Evolutionary conservation across 2,888 invertebrate genomes (phyloP), one percentile per base, ranked within the genome.

Genomic region (Bellardia bayeri): DNA sequence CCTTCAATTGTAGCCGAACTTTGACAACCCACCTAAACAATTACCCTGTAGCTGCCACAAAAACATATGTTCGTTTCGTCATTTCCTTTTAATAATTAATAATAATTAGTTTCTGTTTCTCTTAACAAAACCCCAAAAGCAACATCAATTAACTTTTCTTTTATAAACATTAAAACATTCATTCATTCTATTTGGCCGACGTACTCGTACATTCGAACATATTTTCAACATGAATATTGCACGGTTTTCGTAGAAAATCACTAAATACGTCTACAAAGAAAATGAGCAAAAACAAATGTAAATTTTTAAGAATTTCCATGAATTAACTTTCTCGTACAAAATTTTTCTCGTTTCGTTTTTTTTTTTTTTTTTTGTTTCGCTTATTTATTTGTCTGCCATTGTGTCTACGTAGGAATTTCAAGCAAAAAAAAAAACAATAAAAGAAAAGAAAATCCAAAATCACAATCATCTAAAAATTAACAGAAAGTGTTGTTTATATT

Each of bases 361-460:
- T 16, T 6, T 14, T 56, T 56, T 72, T 49, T 49, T 40, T 68
- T 23, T 68, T 68, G 5, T 45, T 42, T 14, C 49, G 37, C 37
- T 37, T 56, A 71, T 72, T 72, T 78, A 78, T 72, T 79, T 72
- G 84, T 84, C 84, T 84, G 79, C 84, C 79, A 64, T 40, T 45
- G 37, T 79, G 84, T 84, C 84, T 84, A 79, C 78, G 56, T 66
- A 61, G 49, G 58, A 72, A 64, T 37, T 68, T 78, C 16, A 9
- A 23, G 23, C 23, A 23, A 9, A 42, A 7, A 56, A 78, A 71
- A 68, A 33, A 54, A n/a, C n/a, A n/a, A n/a, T n/a, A n/a, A 3
- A 76, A 82, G 7, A 72, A 66, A 56, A 75, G 9, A 72, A 66
- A 74, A 58, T 68, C 9, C 33, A 58, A 56, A 66, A 66, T 66